Percentiles rank a stretch among this genome's conserved stretches.
phyloP scores from a whole-genome alignment of 2,888 invertebrate species.

The Bellardia bayeri region DNA sequence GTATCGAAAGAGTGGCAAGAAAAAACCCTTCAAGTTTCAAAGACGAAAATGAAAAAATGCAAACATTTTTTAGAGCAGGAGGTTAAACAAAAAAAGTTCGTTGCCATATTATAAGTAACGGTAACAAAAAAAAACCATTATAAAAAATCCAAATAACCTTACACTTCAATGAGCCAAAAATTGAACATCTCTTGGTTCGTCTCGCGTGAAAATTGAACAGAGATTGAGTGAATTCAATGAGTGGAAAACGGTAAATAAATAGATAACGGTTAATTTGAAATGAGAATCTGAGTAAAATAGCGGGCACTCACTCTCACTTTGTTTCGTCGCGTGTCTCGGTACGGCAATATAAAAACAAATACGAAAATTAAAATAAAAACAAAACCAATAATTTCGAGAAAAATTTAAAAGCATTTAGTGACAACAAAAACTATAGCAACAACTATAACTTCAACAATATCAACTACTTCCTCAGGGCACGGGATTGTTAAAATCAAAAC shows the following conservation, averaged over 20 bases:
- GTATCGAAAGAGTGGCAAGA: slow-evolving; percentile 39
- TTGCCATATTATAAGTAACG: slow-evolving; percentile 69
- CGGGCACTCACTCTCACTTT: slow-evolving; percentile 27
- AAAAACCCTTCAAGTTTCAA: slow-evolving; percentile 57
- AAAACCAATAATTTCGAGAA: slow-evolving; percentile 65
- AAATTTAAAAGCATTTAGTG: slow-evolving; percentile 42
- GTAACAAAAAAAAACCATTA: slow-evolving; percentile 35
- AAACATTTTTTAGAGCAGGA: slow-evolving; percentile 63
- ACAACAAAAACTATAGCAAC: slow-evolving; percentile 40
- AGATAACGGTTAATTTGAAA: slow-evolving; percentile 38
- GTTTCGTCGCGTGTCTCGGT: slow-evolving; percentile 32
- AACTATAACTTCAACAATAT: slow-evolving; percentile 26
- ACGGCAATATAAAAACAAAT: slow-evolving; percentile 66
- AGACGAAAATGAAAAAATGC: slow-evolving; percentile 44
- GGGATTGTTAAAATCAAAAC: slow-evolving; percentile 61
- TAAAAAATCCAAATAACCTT: slow-evolving; percentile 62
- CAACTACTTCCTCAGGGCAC: slow-evolving; percentile 17
- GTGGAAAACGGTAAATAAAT: slow-evolving; percentile 55
- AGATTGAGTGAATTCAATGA: slow-evolving; percentile 58
- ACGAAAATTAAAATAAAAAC: slow-evolving; percentile 67
- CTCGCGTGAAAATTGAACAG: slow-evolving; percentile 7
- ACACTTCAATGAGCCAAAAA: slow-evolving; percentile 59
- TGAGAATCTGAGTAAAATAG: slow-evolving; percentile 34
- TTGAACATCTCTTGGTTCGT: slow-evolving; percentile 30
- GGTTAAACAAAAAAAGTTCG: slow-evolving; percentile 64